Conservation (phyloP, 2,113 vertebrate species). For the Atrichornis clamosus region DNA sequence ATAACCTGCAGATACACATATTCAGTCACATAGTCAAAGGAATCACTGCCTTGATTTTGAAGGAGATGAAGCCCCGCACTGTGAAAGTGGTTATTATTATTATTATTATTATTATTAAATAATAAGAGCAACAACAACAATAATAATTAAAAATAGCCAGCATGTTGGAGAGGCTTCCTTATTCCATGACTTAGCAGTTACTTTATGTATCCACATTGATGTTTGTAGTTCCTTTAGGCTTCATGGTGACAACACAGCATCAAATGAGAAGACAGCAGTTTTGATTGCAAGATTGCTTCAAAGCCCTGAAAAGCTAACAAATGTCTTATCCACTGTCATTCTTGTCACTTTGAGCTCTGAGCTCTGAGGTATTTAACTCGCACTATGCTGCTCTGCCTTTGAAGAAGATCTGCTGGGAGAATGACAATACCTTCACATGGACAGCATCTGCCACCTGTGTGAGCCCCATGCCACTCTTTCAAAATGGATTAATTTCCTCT, state of each 20-base stretch:
- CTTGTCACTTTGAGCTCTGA: slow-evolving; percentile 2
- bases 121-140: background rate
- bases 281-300: slow-evolving; percentile 18
- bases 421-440: background rate
- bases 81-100: no score
- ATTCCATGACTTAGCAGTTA: background rate
- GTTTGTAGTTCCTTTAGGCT: background rate
- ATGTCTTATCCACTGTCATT: background rate
- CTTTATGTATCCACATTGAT: accelerated
- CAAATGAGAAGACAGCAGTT: background rate
- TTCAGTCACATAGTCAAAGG: background rate
- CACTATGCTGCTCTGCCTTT: background rate
- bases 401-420: background rate
- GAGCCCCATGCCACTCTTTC: background rate
- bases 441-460: accelerated
- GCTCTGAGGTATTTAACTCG: background rate
- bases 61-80: background rate
- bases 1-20: background rate
- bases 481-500: background rate
- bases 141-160: background rate
- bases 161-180: background rate
- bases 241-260: background rate
- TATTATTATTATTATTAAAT: background rate
- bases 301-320: slow-evolving; percentile 39
- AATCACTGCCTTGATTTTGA: background rate